phyloP scores from a whole-genome alignment of 2,888 invertebrate genomes.

The Drosophila conformis region DNA sequence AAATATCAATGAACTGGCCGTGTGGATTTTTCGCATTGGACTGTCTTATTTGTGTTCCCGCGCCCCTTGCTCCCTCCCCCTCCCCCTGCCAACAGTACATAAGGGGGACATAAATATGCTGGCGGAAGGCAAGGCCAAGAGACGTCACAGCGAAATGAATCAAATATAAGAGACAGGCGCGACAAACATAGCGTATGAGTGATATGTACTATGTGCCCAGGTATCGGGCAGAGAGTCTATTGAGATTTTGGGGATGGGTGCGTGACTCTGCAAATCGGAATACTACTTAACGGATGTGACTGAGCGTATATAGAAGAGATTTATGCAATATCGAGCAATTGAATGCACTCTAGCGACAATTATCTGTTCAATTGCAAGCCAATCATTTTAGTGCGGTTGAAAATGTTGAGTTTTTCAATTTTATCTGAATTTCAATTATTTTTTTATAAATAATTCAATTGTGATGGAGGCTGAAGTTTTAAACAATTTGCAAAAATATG shows the following conservation, averaged over 20 bases:
- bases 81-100: background rate
- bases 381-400: background rate
- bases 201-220: conserved; percentile 48
- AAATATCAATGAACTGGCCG: conserved; percentile 36
- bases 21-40: conserved; percentile 44
- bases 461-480: background rate
- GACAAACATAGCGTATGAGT: conserved; percentile 70
- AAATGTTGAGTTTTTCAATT: background rate
- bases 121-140: conserved; percentile 66
- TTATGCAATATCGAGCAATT: background rate
- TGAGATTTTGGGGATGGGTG: conserved; percentile 46
- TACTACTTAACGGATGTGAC: background rate
- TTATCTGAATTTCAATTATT: background rate
- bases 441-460: background rate
- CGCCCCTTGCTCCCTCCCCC: background rate
- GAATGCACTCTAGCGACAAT: background rate
- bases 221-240: conserved; percentile 27
- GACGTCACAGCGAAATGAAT: conserved; percentile 54
- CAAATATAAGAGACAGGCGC: conserved; percentile 49
- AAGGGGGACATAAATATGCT: conserved; percentile 19
- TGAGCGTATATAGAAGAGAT: background rate
- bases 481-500: background rate
- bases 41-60: conserved; percentile 19
- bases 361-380: background rate
- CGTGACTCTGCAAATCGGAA: conserved; percentile 36